Conservation (phyloP, 2,113 vertebrate species). For the Hyaena hyaena region DNA sequence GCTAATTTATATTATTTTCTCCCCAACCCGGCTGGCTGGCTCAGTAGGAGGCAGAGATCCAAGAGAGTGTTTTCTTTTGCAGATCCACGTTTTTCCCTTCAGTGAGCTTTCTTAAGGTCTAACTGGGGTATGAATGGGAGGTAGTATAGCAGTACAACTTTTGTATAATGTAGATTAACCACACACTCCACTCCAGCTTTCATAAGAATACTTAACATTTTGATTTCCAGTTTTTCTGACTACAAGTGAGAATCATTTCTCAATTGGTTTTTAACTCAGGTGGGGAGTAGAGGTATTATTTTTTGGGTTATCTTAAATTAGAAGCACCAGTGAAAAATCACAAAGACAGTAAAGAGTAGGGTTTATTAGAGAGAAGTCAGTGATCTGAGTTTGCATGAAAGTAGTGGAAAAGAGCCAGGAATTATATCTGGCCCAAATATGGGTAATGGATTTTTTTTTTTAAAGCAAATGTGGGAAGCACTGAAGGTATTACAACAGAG, state of each 20-base stretch:
- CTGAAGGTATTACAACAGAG: not conserved
- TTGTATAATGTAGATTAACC: not conserved
- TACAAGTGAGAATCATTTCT: not conserved
- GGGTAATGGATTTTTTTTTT: not conserved
- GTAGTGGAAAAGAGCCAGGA: not conserved
- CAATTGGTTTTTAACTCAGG: not conserved
- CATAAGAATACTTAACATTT: not conserved
- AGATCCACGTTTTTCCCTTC: not conserved
- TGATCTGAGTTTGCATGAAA: not conserved
- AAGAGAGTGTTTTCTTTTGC: constrained; percentile 48
- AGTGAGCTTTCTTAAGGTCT: not conserved
- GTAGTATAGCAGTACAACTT: not conserved
- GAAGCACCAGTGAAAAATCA: not conserved
- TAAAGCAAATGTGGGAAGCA: not conserved
- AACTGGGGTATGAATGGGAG: not conserved
- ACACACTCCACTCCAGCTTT: not conserved
- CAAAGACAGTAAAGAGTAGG: not conserved
- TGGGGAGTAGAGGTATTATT: not conserved
- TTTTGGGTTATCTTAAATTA: not conserved
- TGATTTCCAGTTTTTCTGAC: not conserved
- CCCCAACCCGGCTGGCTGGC: not conserved
- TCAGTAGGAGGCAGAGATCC: not conserved
- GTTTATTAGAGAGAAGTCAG: not conserved
- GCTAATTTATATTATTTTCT: constrained; percentile 15
- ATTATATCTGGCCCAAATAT: not conserved